phyloP scores from a whole-genome alignment of 2,888 invertebrate genomes.

The Serrognathus titanus region DNA sequence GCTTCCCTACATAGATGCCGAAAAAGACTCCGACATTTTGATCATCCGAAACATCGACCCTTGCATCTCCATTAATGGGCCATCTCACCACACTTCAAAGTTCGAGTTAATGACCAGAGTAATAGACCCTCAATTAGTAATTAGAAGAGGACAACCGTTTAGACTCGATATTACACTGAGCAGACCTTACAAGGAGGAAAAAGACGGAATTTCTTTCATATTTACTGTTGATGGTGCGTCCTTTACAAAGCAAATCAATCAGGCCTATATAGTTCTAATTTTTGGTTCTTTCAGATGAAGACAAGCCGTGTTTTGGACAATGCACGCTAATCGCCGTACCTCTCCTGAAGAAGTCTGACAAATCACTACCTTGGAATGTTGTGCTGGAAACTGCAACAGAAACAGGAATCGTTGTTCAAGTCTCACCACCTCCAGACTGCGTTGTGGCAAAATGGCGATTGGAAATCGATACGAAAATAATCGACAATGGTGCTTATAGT shows the following conservation, averaged over 20 bases:
- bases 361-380: slow-evolving; percentile 70
- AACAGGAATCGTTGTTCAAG: slow-evolving; percentile 60
- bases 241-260: neutral
- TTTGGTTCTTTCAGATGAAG: slow-evolving; percentile 55
- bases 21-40: slow-evolving; percentile 51
- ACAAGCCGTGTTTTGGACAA: slow-evolving; percentile 75
- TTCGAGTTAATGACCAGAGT: slow-evolving; percentile 69
- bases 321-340: slow-evolving; percentile 75
- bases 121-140: slow-evolving; percentile 61
- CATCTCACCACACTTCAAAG: slow-evolving; percentile 72
- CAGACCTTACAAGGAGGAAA: slow-evolving; percentile 67
- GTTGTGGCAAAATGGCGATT: slow-evolving; percentile 81
- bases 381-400: slow-evolving; percentile 62
- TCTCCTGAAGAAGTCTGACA: slow-evolving; percentile 61
- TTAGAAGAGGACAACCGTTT: slow-evolving; percentile 82
- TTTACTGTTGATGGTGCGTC: slow-evolving; percentile 72
- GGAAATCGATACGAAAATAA: slow-evolving; percentile 76
- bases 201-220: slow-evolving; percentile 79
- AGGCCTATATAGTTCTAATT: neutral
- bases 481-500: slow-evolving; percentile 66
- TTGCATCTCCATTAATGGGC: slow-evolving; percentile 70
- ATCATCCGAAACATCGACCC: slow-evolving; percentile 71
- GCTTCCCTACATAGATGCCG: slow-evolving; percentile 26
- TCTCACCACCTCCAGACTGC: slow-evolving; percentile 69
- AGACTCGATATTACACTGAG: slow-evolving; percentile 68